Base-by-base conservation (phyloP, 2,113 vertebrate species). In the Hippocampus abdominalis region DNA sequence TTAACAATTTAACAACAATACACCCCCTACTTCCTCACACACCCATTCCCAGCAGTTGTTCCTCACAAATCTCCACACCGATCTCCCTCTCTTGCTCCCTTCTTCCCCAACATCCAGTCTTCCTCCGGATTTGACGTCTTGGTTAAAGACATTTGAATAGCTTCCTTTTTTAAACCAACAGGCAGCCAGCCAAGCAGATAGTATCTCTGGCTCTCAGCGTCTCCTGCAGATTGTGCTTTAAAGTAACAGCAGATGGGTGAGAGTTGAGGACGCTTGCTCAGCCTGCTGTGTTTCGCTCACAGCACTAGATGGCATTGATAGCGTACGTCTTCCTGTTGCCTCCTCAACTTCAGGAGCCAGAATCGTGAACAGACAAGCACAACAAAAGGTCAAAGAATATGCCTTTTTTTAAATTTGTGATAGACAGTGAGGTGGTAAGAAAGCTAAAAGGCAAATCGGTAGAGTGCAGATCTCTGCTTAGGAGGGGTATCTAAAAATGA, bases 111-210 rank as follows among this genome's bases (percentile, higher is more conserved):
- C 72, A 69, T 72, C 75, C 49, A 72, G 81, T 64, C 68, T 74
- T 74, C 84, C 86, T 70, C 70, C 25, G 82, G 87, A 85, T 81
- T 87, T 84, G 57, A 74, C 76, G 81, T 85, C 76, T 78, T 73
- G 71, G 78, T 88, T 89, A 75, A 86, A 87, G 82, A 88, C 83
- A 81, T 87, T 91, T 91, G 91, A 92, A 92, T 91, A 83, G 88
- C 84, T 92, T 93, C 88, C 91, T 91, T 91, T 83, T 83, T 81
- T 87, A 89, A 92, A 92, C 86, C 91, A 86, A 79, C 64, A 73
- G 67, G 75, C 80, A 84, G 86, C 79, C 76, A 85, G 57, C 56
- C 8, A 40, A 82, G 6, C 68, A 78, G 78, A 85, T 83, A 78
- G 32, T 40, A 84, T 78, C 73, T 80, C 62, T 78, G 79, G 71